phyloP scores from a whole-genome alignment of 1,140 invertebrate genomes.

The Drosophila tani region DNA sequence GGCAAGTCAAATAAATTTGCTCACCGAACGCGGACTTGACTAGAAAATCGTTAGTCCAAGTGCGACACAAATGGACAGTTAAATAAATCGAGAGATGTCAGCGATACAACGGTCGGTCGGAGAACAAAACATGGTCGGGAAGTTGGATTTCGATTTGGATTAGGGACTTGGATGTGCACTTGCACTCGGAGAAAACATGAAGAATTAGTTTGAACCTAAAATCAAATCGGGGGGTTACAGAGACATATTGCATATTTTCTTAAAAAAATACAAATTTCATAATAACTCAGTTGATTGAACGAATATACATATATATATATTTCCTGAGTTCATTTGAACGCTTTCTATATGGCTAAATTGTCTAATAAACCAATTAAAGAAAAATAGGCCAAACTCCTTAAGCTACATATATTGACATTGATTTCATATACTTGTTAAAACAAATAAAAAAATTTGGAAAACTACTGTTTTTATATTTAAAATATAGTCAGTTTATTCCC shows the following conservation, averaged over 20 bases:
- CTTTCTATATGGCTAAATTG: too few relatives aligned
- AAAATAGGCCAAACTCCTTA: too few relatives aligned
- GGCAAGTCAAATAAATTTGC: conserved; percentile 63
- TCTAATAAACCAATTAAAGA: too few relatives aligned
- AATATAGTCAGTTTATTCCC: too few relatives aligned
- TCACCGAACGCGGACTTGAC: conserved; percentile 58
- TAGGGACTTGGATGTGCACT: conserved; percentile 39
- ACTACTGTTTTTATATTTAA: too few relatives aligned
- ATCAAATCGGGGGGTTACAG: too few relatives aligned
- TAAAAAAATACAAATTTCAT: background rate
- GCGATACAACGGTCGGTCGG: conserved; percentile 32
- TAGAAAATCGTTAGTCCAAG: conserved; percentile 80
- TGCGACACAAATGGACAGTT: conserved; percentile 76
- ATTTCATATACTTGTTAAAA: too few relatives aligned
- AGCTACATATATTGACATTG: too few relatives aligned
- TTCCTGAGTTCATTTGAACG: too few relatives aligned
- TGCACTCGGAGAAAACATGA: conserved; percentile 2
- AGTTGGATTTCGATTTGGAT: conserved; percentile 17
- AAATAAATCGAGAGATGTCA: conserved; percentile 81
- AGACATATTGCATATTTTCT: too few relatives aligned
- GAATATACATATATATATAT: too few relatives aligned
- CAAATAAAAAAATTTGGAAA: too few relatives aligned
- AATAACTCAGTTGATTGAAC: background rate
- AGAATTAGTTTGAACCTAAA: background rate
- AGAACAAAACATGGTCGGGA: conserved; percentile 19